phyloP scores from a whole-genome alignment of 2,113 vertebrate genomes.

The Felis catus region DNA sequence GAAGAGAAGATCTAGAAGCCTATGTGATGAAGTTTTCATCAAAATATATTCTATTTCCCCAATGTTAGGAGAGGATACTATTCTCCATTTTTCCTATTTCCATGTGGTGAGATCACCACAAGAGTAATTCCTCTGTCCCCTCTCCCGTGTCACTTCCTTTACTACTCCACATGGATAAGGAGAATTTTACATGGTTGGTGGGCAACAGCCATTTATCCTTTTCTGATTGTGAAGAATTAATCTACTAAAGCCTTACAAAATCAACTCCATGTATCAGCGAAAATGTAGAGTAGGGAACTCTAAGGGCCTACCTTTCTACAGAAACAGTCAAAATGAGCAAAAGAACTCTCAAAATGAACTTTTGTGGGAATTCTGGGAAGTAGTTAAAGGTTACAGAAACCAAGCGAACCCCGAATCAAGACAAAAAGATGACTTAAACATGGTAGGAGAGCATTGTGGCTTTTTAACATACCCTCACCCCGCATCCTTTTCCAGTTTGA shows the following conservation, averaged over 20 bases:
- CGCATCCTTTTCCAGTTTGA: neutral
- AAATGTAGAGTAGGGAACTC: neutral
- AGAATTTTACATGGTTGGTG: neutral
- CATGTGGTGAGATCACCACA: neutral
- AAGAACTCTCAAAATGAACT: neutral
- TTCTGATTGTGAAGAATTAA: neutral
- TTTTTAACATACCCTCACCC: neutral
- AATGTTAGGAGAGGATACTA: neutral
- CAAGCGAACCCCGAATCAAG: neutral
- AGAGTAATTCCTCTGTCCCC: neutral
- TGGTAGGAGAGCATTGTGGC: neutral
- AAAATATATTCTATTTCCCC: neutral
- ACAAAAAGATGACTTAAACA: neutral
- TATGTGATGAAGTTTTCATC: neutral
- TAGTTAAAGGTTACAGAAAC: neutral
- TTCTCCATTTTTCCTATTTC: neutral
- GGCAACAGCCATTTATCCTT: neutral
- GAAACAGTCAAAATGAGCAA: neutral
- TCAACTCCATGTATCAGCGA: neutral
- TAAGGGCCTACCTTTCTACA: neutral
- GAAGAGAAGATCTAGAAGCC: neutral
- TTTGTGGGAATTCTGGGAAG: neutral
- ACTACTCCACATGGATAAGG: neutral
- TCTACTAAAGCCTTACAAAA: neutral
- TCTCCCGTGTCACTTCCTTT: neutral